Base-by-base conservation (phyloP, 2,797 vertebrate species). In the Nannoperca australis region DNA sequence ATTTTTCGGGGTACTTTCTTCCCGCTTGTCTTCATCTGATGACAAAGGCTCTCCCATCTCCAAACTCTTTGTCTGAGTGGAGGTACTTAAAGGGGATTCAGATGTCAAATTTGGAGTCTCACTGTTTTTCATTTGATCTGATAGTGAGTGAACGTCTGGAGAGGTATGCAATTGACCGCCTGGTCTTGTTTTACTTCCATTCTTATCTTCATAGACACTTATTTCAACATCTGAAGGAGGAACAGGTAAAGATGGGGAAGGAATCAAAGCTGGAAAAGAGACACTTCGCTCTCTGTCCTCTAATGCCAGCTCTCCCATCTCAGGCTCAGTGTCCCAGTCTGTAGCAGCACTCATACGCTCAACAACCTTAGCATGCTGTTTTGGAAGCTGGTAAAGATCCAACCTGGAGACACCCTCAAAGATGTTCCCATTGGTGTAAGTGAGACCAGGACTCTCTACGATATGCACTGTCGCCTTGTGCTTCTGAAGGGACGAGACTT, bases 181-280 rank as follows among this genome's bases (percentile, higher is more conserved):
- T 42, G 22, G 5, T 63, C 7, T 61, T 17, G 24, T 69, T 80
- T 81, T 80, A 71, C 54, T 56, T 40, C 38, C 56, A 78, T 7
- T 24, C 11, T 76, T 89, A 49, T 81, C 67, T 73, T 86, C 86
- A 67, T 70, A 82, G 14, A 54, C 47, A 55, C 64, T 88, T 10
- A 61, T 67, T 78, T 93, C 92, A 61, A 79, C 66, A 70, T 87
- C 87, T 47, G 65, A 53, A 59, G 86, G 78, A 66, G 88, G 81
- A 75, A 88, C 40, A 17, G 85, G 83, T 77, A 95, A 91, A 67
- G 95, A 95, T 5, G 95, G 95, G 22, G 95, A 96, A 20, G 92
- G 90, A 82, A 93, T 94, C 61, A 96, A 90, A 79, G 93, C 90
- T 78, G 95, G 95, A 82, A 96, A 96, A 30, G 94, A 95, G 17